Evolutionary conservation across 2,888 invertebrate genomes (phyloP), one percentile per base, ranked within the genome.

Genomic region (Saturnia japonica): DNA sequence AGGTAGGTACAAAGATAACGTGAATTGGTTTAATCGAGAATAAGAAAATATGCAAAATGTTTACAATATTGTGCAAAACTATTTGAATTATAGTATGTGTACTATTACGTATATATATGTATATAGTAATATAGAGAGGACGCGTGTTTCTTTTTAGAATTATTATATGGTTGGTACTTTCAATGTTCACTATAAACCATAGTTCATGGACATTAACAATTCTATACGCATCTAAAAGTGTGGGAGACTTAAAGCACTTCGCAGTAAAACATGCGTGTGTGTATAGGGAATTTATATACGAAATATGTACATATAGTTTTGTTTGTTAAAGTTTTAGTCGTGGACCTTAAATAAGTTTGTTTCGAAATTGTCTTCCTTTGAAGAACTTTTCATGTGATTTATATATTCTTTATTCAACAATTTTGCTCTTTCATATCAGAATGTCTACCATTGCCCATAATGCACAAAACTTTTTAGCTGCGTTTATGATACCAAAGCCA

Each of bases 151-250:
- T 79, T 78, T 80, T 28, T 62, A 72, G 80, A 77, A 79, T 73
- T 69, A 70, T 75, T 75, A 72, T 68, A 76, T 71, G 74, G 76
- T 72, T 69, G 74, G 75, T 76, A 76, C 76, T 78, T 77, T 70
- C 71, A 78, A 77, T 79, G 77, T 81, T 79, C 74, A 73, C 76
- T 75, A 78, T 77, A 77, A 71, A 72, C 76, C 72, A 78, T 78
- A 77, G 77, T 77, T 78, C 71, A 77, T 75, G 74, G 75, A 71
- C 75, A 80, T 82, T 83, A 80, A 74, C 75, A 73, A 83, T 83
- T 83, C 82, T 76, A 72, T 74, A 77, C 80, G 80, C 82, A 77
- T 77, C 74, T 72, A 73, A 74, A 74, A 77, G 76, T 81, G 81
- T 82, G 81, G 78, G 82, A 82, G 79, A 78, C 80, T 76, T 73